Conservation (phyloP, 1,140 invertebrate genomes). For the Adelges cooleyi region DNA sequence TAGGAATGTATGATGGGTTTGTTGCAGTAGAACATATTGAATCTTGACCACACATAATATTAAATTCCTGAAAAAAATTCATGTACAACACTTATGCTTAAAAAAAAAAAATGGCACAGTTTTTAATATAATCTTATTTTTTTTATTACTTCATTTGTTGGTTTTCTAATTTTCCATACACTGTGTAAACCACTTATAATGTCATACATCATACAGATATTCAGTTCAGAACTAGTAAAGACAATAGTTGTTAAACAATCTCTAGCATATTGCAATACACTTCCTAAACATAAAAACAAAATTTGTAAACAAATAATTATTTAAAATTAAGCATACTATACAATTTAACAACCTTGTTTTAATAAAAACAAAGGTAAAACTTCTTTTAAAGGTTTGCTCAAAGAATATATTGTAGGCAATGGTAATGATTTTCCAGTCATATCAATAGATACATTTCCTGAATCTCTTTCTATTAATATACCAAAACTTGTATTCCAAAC, state of each 20-base stretch:
- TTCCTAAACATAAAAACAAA: not conserved
- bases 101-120: not conserved
- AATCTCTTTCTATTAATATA: slow-evolving; percentile 52
- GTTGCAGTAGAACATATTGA: slow-evolving; percentile 18
- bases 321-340: no score
- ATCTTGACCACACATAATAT: slow-evolving; percentile 32
- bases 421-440: slow-evolving; percentile 31
- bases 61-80: slow-evolving; percentile 29
- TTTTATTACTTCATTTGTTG: slow-evolving; percentile 42
- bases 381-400: slow-evolving; percentile 80
- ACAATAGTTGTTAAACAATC: slow-evolving; percentile 22
- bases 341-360: slow-evolving; percentile 44
- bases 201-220: slow-evolving; percentile 63
- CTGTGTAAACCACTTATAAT: slow-evolving; percentile 62
- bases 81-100: no score
- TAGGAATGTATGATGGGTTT: slow-evolving; percentile 10
- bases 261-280: slow-evolving; percentile 19
- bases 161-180: slow-evolving; percentile 66
- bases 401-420: slow-evolving; percentile 62
- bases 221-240: slow-evolving; percentile 51
- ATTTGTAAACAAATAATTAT: not conserved
- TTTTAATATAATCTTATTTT: slow-evolving; percentile 13
- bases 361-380: slow-evolving; percentile 64
- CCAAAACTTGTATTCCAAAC: slow-evolving; percentile 69
- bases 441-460: slow-evolving; percentile 13